These are phyloP conservation scores for Chorisops tibialis DNA, from an alignment of 2,888 invertebrate genomes.

Conservation along the genomic window DNA sequence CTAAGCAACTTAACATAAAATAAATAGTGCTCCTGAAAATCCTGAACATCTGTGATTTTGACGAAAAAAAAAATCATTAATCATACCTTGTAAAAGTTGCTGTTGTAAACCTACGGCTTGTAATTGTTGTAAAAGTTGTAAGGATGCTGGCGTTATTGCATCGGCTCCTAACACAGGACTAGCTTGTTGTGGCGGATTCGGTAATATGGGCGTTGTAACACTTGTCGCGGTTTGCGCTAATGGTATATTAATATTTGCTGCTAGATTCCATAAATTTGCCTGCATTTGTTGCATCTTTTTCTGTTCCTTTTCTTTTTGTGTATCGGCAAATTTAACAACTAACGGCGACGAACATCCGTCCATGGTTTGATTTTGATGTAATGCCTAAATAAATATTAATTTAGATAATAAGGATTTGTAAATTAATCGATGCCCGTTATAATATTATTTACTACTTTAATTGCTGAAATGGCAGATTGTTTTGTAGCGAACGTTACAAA, in stretches of 20 bases:
- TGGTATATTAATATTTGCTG: slow-evolving; percentile 55
- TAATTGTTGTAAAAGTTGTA: slow-evolving; percentile 64
- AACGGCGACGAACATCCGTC: slow-evolving; percentile 98
- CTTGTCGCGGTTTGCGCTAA: slow-evolving; percentile 56
- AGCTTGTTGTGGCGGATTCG: slow-evolving; percentile 51
- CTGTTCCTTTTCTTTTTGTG: slow-evolving; percentile 97
- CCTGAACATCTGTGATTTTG: no score
- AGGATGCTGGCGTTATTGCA: slow-evolving; percentile 60
- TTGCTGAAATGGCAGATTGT: slow-evolving; percentile 96
- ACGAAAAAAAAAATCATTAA: not conserved
- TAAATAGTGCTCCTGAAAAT: no score
- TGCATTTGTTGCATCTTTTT: slow-evolving; percentile 94
- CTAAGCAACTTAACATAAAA: no score
- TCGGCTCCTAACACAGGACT: slow-evolving; percentile 53
- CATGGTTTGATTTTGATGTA: slow-evolving; percentile 99
- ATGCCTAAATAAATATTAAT: slow-evolving; percentile 53
- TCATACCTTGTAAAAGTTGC: slow-evolving; percentile 60
- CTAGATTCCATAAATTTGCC: slow-evolving; percentile 85
- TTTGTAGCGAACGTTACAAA: slow-evolving; percentile 98
- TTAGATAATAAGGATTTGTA: not conserved
- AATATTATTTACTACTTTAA: slow-evolving; percentile 63
- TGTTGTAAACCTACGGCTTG: slow-evolving; percentile 65
- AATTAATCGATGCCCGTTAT: not conserved
- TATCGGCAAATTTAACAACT: slow-evolving; percentile 99
- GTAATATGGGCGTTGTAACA: slow-evolving; percentile 54